Evolutionary conservation across 2,797 vertebrate species (phyloP).

Genomic region (Cyclopterus lumpus): DNA sequence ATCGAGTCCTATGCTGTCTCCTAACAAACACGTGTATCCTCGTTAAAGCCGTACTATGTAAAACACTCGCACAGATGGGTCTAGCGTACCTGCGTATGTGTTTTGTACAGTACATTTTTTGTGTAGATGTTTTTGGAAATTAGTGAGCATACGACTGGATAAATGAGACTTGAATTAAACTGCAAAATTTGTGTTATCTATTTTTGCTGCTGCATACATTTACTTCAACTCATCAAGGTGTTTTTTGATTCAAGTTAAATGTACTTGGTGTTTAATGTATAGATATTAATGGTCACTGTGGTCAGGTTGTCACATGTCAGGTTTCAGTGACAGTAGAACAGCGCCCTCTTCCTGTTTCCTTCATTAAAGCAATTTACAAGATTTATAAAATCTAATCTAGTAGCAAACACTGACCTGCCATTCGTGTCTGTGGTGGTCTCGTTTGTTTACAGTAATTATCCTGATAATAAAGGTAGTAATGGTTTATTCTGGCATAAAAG

Average conservation of each 20-base stretch:
- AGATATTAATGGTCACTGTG: not conserved
- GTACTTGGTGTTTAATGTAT: not conserved
- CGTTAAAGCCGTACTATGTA: not conserved
- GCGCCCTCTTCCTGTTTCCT: not conserved
- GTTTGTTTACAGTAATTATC: constrained; percentile 4
- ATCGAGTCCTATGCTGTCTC: not conserved
- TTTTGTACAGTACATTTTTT: not conserved
- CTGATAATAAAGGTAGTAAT: constrained; percentile 5
- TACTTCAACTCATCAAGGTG: not conserved
- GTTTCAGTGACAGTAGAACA: not conserved
- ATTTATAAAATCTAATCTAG: not conserved
- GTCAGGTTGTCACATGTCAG: not conserved
- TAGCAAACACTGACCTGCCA: not conserved
- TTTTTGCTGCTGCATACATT: not conserved
- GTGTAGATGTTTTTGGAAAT: not conserved
- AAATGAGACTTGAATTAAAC: no score
- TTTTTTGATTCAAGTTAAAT: not conserved
- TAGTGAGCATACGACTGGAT: not conserved
- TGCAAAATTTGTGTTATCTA: not conserved
- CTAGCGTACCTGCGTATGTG: not conserved
- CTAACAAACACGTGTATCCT: not conserved
- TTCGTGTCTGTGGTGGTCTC: not conserved
- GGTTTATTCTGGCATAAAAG: not conserved
- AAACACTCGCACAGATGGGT: not conserved
- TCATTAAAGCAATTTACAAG: not conserved